phyloP scores from a whole-genome alignment of 1,140 invertebrate genomes.

The Drosophila sproati region DNA sequence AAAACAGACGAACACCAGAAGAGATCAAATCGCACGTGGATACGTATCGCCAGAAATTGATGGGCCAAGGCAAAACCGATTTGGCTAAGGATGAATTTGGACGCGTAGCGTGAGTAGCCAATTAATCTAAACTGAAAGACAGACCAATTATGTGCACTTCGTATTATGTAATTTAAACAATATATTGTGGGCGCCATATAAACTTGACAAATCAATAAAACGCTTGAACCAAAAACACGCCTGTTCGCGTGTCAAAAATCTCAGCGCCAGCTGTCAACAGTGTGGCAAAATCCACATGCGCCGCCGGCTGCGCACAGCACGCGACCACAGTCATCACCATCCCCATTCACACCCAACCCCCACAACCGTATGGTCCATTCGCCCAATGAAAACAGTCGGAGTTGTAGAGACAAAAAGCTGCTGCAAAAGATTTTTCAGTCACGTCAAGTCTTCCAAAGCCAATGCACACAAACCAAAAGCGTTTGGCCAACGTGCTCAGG shows the following conservation, averaged over 20 bases:
- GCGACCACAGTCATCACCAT: conserved; percentile 18
- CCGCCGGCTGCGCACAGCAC: conserved; percentile 57
- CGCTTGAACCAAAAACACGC: conserved; percentile 50
- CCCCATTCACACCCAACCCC: neutral
- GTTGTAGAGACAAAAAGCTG: conserved; percentile 71
- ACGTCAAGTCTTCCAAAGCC: conserved; percentile 79
- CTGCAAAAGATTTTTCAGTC: conserved; percentile 73
- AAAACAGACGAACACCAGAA: conserved; percentile 89
- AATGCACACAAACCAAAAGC: conserved; percentile 34
- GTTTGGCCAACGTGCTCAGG: conserved; percentile 57
- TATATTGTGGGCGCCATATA: conserved; percentile 32
- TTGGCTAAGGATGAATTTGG: conserved; percentile 90
- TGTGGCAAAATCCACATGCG: conserved; percentile 44
- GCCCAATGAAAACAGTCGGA: conserved; percentile 53
- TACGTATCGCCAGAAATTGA: conserved; percentile 92
- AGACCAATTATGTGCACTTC: neutral
- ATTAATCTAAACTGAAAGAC: neutral
- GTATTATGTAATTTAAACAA: conserved; percentile 72
- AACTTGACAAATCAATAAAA: conserved; percentile 78
- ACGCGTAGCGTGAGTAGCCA: conserved; percentile 89
- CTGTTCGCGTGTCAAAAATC: conserved; percentile 50
- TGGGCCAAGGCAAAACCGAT: conserved; percentile 86
- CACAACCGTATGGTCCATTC: neutral
- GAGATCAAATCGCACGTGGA: conserved; percentile 92
- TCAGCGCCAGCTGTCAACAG: conserved; percentile 56